Evolutionary conservation across 2,888 invertebrate genomes (phyloP).

Genomic region (Chydorus sphaericus): DNA sequence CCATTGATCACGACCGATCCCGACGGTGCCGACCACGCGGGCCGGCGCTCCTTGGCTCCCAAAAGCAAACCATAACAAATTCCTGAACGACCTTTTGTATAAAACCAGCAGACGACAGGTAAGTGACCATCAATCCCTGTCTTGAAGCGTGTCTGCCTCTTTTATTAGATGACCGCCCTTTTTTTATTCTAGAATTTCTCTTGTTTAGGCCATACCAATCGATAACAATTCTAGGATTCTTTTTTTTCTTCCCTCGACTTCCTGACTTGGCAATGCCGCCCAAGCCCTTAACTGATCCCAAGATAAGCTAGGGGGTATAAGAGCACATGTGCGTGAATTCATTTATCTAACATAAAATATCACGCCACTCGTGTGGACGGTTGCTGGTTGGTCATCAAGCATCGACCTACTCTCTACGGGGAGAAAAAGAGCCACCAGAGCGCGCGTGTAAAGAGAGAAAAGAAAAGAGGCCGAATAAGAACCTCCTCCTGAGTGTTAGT

Average conservation of each 20-base stretch:
- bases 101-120: no score
- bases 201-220: background rate
- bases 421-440: no score
- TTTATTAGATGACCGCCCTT: background rate
- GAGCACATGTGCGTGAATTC: background rate
- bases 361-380: background rate
- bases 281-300: background rate
- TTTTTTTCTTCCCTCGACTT: background rate
- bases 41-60: background rate
- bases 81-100: no score
- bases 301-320: background rate
- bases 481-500: background rate
- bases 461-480: no score
- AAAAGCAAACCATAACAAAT: no score
- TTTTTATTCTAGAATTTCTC: background rate
- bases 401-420: slow-evolving; percentile 3
- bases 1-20: background rate
- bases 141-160: background rate
- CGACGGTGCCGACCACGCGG: slow-evolving; percentile 1
- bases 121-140: background rate
- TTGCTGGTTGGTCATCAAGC: slow-evolving; percentile 4
- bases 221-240: background rate
- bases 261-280: background rate
- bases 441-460: no score
- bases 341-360: background rate